Conservation (phyloP, 2,113 vertebrate genomes). For the Semicossyphus pulcher region DNA sequence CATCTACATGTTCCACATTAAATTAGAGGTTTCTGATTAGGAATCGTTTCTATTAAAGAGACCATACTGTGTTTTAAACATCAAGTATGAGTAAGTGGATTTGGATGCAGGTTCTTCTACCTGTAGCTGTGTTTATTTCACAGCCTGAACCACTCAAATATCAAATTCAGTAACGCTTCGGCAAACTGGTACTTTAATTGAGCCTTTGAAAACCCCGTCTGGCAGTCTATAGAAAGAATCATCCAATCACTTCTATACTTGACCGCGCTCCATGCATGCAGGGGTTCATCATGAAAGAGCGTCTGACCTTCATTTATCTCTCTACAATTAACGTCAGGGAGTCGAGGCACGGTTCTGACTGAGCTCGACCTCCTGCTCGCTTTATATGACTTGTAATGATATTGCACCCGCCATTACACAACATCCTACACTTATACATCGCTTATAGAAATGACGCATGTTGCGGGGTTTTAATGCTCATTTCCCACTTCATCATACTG, state of each 20-base stretch:
- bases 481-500: background rate
- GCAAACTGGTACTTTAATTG: slow-evolving; percentile 20
- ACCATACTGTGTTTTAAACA: slow-evolving; percentile 21
- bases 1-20: background rate
- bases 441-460: background rate
- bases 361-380: background rate
- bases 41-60: background rate
- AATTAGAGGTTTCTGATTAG: slow-evolving; percentile 6
- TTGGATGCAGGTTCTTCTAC: background rate
- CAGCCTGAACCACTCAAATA: slow-evolving; percentile 20
- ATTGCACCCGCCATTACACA: background rate
- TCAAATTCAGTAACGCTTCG: slow-evolving; percentile 21
- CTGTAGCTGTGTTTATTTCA: slow-evolving; percentile 21
- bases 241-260: background rate
- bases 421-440: background rate
- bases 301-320: background rate
- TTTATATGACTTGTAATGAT: background rate
- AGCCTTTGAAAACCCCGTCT: slow-evolving; percentile 33
- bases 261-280: background rate
- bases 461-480: background rate
- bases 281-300: background rate
- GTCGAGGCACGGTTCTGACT: background rate
- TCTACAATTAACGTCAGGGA: background rate
- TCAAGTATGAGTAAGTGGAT: background rate
- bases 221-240: background rate